Percentiles rank a stretch among this genome's conserved stretches.
phyloP scores from a whole-genome alignment of 2,797 vertebrate genomes.

The Gambelia wislizenii region DNA sequence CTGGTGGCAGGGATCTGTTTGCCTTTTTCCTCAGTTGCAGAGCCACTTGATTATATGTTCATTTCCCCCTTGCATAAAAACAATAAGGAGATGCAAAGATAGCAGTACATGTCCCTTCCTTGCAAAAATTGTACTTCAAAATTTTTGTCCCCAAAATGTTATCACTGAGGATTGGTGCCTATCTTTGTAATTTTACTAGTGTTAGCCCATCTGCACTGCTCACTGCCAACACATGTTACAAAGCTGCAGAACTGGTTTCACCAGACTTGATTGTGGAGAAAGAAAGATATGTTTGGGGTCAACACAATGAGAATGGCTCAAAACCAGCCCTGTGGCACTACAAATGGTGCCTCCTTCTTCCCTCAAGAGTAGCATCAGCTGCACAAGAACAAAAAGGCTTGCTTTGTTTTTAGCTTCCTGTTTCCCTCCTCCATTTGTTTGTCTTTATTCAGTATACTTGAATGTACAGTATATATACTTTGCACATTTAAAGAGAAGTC shows the following conservation, averaged over 20 bases:
- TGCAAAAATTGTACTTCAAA: background rate
- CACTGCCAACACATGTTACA: background rate
- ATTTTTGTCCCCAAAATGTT: background rate
- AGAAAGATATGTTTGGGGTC: background rate
- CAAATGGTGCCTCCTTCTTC: background rate
- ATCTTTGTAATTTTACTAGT: background rate
- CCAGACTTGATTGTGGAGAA: background rate
- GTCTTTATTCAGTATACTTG: background rate
- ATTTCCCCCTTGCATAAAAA: too few relatives aligned
- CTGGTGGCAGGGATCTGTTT: background rate
- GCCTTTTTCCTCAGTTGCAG: background rate
- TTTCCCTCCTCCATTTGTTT: background rate
- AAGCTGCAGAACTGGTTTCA: background rate
- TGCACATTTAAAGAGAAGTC: background rate
- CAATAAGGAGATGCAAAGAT: too few relatives aligned
- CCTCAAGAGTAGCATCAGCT: background rate
- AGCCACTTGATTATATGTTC: too few relatives aligned
- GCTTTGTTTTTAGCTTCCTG: background rate
- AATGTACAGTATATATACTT: background rate
- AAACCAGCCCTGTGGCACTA: background rate
- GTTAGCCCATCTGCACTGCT: background rate
- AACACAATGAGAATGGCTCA: background rate
- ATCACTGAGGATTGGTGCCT: too few relatives aligned
- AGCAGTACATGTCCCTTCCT: background rate
- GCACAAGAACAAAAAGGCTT: background rate